Evolutionary conservation across 2,113 vertebrate genomes (phyloP), one percentile per base, ranked within the genome.

Genomic region (Periophthalmus modestus): DNA sequence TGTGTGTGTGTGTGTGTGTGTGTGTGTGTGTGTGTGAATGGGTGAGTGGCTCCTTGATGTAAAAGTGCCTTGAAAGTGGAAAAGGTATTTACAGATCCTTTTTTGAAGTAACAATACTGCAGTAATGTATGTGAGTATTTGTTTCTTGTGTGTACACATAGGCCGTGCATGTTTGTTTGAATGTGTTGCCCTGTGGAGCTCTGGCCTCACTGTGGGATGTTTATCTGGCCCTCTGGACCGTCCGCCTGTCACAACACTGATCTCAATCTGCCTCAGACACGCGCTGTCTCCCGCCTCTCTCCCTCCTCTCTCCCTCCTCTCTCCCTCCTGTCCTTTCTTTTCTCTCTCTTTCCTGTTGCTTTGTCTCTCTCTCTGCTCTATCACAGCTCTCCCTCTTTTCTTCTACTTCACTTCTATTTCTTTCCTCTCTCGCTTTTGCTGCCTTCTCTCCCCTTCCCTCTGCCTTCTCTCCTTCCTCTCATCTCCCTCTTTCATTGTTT

Each of bases 211-310:
- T 73, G 69, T 69, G 80, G 79, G 81, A 70, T 91, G 86, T 93
- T 92, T 93, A 89, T 92, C 89, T 85, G 87, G 82, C 81, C 85
- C 84, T 91, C 87, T 91, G 83, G 48, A 87, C 89, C 75, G 89
- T 90, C 91, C 92, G 93, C 91, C 92, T 93, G 93, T 92, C 91
- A 91, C 87, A 91, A 89, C 91, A 91, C 61, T 89, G 91, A 92
- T 93, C 80, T 85, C 88, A 87, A 92, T 93, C 91, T 83, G 77
- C 71, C 68, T 81, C 88, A 85, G 89, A 77, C 78, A 36, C 34
- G 34, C 78, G 43, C 68, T 19, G 87, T 75, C 85, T 39, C 61
- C 12, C n/a, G 10, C 13, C 23, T 14, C 21, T 4, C 23, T 24
- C 18, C 9, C 57, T 14, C 5, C 3, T 14, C 11, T 14, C 3